phyloP scores from a whole-genome alignment of 2,888 invertebrate species.

The Leucophenga maculata region DNA sequence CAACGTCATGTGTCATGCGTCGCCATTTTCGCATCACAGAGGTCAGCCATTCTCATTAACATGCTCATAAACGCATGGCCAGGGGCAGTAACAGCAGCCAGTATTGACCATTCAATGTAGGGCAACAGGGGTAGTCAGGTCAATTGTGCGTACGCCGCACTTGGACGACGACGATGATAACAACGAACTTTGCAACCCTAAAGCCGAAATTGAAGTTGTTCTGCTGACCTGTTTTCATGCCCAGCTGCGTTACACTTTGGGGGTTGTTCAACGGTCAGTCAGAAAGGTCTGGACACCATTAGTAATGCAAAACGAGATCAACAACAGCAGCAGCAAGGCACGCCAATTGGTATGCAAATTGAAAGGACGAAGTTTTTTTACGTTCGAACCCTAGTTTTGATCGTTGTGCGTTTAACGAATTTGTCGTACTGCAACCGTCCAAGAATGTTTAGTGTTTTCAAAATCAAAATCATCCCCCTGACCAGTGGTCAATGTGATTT shows the following conservation, averaged over 20 bases:
- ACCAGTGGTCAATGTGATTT: slow-evolving; percentile 69
- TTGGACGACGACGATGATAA: too few relatives aligned
- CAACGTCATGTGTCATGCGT: slow-evolving; percentile 13
- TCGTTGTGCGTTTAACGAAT: slow-evolving; percentile 61
- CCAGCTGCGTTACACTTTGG: slow-evolving; percentile 49
- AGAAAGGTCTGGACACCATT: slow-evolving; percentile 30
- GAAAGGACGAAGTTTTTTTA: slow-evolving; percentile 47
- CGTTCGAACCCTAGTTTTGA: slow-evolving; percentile 36
- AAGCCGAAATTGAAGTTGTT: neutral
- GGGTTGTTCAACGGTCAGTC: slow-evolving; percentile 39
- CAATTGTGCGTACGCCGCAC: slow-evolving; percentile 11
- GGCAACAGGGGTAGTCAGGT: neutral
- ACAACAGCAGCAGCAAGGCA: slow-evolving; percentile 36
- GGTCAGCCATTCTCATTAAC: slow-evolving; percentile 71
- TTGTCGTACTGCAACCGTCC: slow-evolving; percentile 45
- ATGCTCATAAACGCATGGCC: slow-evolving; percentile 56
- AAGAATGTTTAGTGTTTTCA: neutral
- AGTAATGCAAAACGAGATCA: slow-evolving; percentile 17
- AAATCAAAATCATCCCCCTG: slow-evolving; percentile 35
- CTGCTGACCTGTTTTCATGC: slow-evolving; percentile 9
- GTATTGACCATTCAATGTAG: too few relatives aligned
- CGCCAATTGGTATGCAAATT: slow-evolving; percentile 64
- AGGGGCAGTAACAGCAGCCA: slow-evolving; percentile 4
- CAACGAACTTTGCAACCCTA: slow-evolving; percentile 12
- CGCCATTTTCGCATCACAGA: slow-evolving; percentile 62